A percentile compares a stretch with the other conserved stretches of the same genome.
phyloP scores from a whole-genome alignment of 2,797 vertebrate species.

The Mormyrops boulengeri region DNA sequence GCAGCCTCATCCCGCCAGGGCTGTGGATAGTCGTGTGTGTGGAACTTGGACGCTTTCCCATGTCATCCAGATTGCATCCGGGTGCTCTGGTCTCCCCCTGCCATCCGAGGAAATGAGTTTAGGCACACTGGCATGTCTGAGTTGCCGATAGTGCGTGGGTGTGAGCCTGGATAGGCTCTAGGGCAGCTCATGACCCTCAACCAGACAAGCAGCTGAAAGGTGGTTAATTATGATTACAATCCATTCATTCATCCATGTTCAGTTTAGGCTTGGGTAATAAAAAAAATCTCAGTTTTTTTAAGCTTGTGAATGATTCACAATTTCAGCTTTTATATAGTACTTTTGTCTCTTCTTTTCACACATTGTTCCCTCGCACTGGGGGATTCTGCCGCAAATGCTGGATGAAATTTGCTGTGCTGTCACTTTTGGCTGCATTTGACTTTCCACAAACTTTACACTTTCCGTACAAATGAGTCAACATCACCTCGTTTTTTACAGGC shows the following conservation, averaged over 20 bases:
- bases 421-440: neutral
- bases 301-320: neutral
- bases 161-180: neutral
- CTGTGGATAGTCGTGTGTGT: neutral
- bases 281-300: neutral
- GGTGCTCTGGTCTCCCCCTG: neutral
- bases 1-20: neutral
- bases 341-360: neutral
- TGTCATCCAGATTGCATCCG: neutral
- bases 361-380: neutral
- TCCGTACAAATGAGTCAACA: neutral
- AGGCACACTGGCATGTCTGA: neutral
- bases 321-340: neutral
- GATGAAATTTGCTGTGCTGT: neutral
- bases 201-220: neutral
- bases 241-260: neutral
- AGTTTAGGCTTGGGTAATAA: neutral
- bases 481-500: neutral
- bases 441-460: neutral
- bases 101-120: neutral
- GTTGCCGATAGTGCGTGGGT: neutral
- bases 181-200: neutral
- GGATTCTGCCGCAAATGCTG: neutral
- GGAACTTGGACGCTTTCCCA: neutral
- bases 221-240: neutral